These are phyloP conservation scores for Heterotis niloticus DNA, from an alignment of 2,113 vertebrate species.

Conservation along the genomic window DNA sequence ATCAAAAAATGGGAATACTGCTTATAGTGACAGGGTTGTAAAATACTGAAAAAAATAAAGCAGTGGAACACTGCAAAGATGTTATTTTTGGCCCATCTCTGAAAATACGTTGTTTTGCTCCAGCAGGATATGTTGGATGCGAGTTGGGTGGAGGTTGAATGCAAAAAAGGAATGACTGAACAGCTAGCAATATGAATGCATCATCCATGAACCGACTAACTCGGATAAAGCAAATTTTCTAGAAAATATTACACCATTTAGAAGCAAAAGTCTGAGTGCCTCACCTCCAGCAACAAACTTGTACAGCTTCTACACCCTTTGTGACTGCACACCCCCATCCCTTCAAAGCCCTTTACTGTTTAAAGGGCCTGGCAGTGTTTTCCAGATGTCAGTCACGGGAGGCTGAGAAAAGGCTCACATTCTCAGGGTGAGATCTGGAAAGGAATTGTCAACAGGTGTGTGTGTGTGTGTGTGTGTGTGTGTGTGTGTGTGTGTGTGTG, in stretches of 20 bases:
- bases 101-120: background rate
- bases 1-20: background rate
- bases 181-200: background rate
- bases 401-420: slow-evolving; percentile 48
- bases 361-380: slow-evolving; percentile 41
- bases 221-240: background rate
- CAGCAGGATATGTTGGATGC: background rate
- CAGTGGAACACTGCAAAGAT: background rate
- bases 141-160: background rate
- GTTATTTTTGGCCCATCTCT: background rate
- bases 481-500: background rate
- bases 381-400: slow-evolving; percentile 57
- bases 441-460: slow-evolving; percentile 63
- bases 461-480: slow-evolving; percentile 8
- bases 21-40: background rate
- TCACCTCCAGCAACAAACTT: background rate
- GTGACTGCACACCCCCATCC: slow-evolving; percentile 13
- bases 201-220: background rate
- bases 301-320: slow-evolving; percentile 11
- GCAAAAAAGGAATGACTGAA: background rate
- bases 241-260: slow-evolving; percentile 11
- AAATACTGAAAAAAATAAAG: background rate
- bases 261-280: background rate
- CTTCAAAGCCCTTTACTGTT: slow-evolving; percentile 37
- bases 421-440: slow-evolving; percentile 47